Base-by-base conservation (phyloP, 2,113 vertebrate genomes). In the Psittacula cyanocephala region DNA sequence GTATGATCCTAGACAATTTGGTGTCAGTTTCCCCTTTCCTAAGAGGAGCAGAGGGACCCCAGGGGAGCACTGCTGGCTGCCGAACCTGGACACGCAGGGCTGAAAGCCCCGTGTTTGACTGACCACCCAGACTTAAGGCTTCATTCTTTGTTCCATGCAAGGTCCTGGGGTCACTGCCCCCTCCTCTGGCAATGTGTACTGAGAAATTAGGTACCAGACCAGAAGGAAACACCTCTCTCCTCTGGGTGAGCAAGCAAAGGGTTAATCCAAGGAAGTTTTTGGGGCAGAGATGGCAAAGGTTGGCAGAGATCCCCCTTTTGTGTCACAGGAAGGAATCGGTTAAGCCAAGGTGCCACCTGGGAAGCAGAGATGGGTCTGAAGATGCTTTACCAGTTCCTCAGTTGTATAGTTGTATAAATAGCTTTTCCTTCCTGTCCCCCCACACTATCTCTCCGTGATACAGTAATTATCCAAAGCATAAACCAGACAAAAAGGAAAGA, bases 261-360 rank as follows among this genome's bases (percentile, higher is more conserved):
- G 91, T 95, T 94, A 96, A 95, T 23, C 31, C 1, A 2, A 29
- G 75, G 37, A 50, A 49, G 57, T 20, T 25, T 47, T 83, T 55
- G 0, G 44, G 65, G 81, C 81, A 72, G 89, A 62, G 83, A 29
- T 81, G 62, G 88, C 83, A 81, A 59, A 86, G 89, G 70, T 29
- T 92, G 88, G 72, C 91, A 52, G 53, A 44, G 81, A 39, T 63
- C 49, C 60, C 74, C n/a, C 18, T 28, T 90, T 47, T 49, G 55
- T 84, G 81, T 6, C 76, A 17, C 78, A 63, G 92, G 90, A 89
- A 91, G 88, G 78, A 93, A 95, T 69, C 27, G 13, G 86, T 95
- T 87, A 94, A 93, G 84, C 72, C 27, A 37, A 96, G 91, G 95
- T 96, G 95, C 85, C 94, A 94, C 95, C 95, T 94, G 93, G 95